Conservation (phyloP, 2,113 vertebrate species). For the Colaptes auratus region DNA sequence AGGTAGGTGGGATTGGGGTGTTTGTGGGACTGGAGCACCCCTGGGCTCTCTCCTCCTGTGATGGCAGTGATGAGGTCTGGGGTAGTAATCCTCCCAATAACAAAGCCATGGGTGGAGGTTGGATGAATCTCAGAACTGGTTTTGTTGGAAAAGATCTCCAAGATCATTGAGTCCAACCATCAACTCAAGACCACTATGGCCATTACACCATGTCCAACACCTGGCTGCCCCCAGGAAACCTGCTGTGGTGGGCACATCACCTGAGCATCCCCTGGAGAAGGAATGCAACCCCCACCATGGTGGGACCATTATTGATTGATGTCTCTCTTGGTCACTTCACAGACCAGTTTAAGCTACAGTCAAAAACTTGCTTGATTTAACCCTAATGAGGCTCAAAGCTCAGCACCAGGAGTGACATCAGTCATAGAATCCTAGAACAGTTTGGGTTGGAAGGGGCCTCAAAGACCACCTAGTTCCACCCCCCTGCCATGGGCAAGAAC, state of each 20-base stretch:
- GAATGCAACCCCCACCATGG: rapidly evolving
- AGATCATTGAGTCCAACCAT: no score
- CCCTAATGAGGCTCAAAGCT: neutral
- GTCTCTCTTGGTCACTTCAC: neutral
- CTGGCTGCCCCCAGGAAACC: neutral
- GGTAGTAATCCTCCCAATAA: neutral
- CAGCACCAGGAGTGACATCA: rapidly evolving
- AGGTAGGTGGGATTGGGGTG: neutral
- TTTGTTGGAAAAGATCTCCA: no score
- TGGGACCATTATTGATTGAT: neutral
- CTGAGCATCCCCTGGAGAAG: neutral
- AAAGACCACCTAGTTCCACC: no score
- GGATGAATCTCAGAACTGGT: neutral
- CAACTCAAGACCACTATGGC: no score
- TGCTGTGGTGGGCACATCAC: rapidly evolving
- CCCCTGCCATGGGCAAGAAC: no score
- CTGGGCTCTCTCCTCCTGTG: neutral
- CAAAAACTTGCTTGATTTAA: neutral
- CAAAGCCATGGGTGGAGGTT: rapidly evolving
- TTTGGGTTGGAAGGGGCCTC: no score
- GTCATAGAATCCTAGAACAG: no score
- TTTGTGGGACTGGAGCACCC: rapidly evolving
- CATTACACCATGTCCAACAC: neutral
- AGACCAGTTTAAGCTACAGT: neutral
- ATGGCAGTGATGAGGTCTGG: rapidly evolving